Evolutionary conservation across 2,888 invertebrate genomes (phyloP), one percentile per base, ranked within the genome.

Genomic region (Tridacna gigas): DNA sequence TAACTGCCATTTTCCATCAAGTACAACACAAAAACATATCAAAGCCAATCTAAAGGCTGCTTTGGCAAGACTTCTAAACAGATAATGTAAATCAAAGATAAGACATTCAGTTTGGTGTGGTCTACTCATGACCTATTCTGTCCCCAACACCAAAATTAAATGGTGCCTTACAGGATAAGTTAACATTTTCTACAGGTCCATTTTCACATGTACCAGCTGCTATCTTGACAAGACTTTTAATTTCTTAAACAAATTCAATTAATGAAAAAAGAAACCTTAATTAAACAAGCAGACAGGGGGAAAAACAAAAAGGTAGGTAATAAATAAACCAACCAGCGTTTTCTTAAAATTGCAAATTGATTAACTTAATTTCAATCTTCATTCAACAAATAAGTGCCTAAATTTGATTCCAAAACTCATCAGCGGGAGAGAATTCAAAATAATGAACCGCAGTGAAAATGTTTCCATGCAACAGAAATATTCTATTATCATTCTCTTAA

Each of bases 231-330:
- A 76, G 76, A 66, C 66, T 48, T 76, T 76, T 76, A 66, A 76
- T 76, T 76, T 76, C 66, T 66, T 63, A 66, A 65, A 76, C 76
- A 76, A 76, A 76, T 37, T 63, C 60, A 76, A 76, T 76, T 76
- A 76, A 76, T 66, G 74, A 28, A 76, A 76, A 66, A 76, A 65
- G 76, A 76, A 76, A 37, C 61, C 76, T 76, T 76, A 76, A 76
- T 76, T 76, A 76, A 76, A 48, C 76, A 26, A 26, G 61, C 76
- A 76, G 76, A 76, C 76, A 63, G 47, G 15, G 28, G 73, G 15
- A 76, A 56, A 74, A 28, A 26, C 60, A 56, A 74, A 60, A 74
- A 37, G 37, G 60, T 76, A 76, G 20, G 76, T 66, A 66, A 48
- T 66, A 76, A 48, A 76, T 76, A 76, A 76, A 76, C 22, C 60